phyloP scores from a whole-genome alignment of 64 coral and sea anemone genomes.

The Acropora tenuis region DNA sequence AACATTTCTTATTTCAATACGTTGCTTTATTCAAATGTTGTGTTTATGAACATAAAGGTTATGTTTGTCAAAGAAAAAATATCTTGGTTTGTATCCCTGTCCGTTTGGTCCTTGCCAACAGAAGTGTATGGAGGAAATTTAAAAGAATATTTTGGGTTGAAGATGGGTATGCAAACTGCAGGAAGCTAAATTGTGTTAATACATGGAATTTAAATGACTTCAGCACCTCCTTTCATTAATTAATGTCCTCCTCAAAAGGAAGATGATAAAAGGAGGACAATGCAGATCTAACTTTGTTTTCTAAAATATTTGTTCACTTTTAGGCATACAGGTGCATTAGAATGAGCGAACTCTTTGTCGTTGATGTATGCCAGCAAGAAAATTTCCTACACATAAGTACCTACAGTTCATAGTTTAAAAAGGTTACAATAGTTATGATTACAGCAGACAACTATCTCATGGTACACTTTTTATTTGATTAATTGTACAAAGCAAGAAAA shows the following conservation, averaged over 20 bases:
- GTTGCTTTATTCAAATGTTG: neutral
- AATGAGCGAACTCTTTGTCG: constrained; percentile 33
- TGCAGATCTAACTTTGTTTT: constrained; percentile 6
- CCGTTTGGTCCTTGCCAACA: constrained; percentile 7
- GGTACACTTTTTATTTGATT: no score
- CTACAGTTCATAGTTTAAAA: neutral
- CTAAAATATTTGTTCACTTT: neutral
- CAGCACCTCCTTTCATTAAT: neutral
- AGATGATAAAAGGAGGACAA: constrained; percentile 1
- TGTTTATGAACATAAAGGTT: neutral
- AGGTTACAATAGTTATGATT: no score
- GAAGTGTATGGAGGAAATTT: neutral
- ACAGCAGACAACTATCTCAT: no score
- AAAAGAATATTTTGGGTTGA: neutral
- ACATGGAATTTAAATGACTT: neutral
- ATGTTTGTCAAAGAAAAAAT: neutral
- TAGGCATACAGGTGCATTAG: constrained; percentile 47
- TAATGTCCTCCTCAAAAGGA: constrained; percentile 2
- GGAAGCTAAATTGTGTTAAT: neutral
- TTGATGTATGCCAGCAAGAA: constrained; percentile 35
- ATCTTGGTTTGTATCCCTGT: neutral
- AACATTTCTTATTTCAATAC: neutral
- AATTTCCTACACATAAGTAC: constrained; percentile 11
- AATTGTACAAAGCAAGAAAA: no score
- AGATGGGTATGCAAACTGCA: neutral